Base-by-base conservation (phyloP, 2,797 vertebrate genomes). In the Agapornis canus region DNA sequence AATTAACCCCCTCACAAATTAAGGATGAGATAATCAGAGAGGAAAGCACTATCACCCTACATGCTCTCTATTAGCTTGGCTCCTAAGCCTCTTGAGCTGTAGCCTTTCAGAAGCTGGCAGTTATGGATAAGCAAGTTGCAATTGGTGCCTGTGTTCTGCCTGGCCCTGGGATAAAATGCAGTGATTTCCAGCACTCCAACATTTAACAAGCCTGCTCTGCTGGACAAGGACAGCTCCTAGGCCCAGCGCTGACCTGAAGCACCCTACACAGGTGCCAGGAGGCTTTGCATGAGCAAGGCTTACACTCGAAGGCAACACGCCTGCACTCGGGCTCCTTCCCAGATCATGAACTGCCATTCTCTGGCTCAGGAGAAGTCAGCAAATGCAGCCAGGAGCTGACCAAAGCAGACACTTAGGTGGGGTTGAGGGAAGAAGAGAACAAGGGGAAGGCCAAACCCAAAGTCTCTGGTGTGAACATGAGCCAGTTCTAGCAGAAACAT, bases 41-140 rank as follows among this genome's bases (percentile, higher is more conserved):
- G 42, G 57, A 86, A 92, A 83, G 32, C 82, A 81, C 70, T 73
- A 31, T 49, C 39, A 43, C 82, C 59, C 75, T 87, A 40, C 76
- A 81, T 2, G 9, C 26, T 63, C 51, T 68, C 63, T 43, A 52
- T 86, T 21, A 93, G 19, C 71, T 69, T 7, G 13, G 32, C 35
- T 76, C 48, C 45, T 37, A 73, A 83, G 72, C 69, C 54, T 23
- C 54, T 16, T 2, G 6, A 47, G 40, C 73, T 65, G 79, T 17
- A 93, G 82, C 57, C 85, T 85, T 56, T 77, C 69, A 68, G 79
- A 84, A 81, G 82, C 83, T 85, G 78, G n/a, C 37, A 79, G 56
- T 72, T 83, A 80, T 48, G 27, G 51, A 96, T 87, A 52, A 91
- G 56, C 18, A 81, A 52, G 68, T 81, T 90, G 93, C 79, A 91